phyloP scores from a whole-genome alignment of 2,888 invertebrate species.

The Heliconius ismenius region DNA sequence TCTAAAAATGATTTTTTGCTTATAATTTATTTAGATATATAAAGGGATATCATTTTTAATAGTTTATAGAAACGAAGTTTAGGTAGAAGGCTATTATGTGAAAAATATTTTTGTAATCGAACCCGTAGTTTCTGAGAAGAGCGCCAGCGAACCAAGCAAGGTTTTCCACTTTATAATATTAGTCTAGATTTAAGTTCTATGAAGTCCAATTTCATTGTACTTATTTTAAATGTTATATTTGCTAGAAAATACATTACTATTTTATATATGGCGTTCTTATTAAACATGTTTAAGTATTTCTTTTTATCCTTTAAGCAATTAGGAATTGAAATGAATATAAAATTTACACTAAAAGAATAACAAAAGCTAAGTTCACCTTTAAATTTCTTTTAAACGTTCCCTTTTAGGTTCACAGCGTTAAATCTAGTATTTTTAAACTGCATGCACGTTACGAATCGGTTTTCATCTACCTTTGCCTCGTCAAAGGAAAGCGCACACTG shows the following conservation, averaged over 20 bases:
- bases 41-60: too few species aligned
- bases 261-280: background rate
- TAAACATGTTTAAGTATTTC: background rate
- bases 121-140: too few species aligned
- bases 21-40: too few species aligned
- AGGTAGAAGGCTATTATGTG: too few species aligned
- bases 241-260: background rate
- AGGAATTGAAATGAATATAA: background rate
- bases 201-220: background rate
- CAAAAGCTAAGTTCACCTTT: background rate
- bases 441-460: constrained; percentile 14
- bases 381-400: background rate
- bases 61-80: too few species aligned
- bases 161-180: too few species aligned
- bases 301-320: background rate
- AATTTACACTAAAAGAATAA: background rate
- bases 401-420: background rate
- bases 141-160: too few species aligned
- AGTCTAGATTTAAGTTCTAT: background rate
- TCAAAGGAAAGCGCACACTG: constrained; percentile 28
- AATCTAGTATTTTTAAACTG: constrained; percentile 14
- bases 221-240: too few species aligned
- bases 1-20: too few species aligned
- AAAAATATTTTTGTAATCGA: too few species aligned
- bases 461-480: constrained; percentile 7